phyloP scores from a whole-genome alignment of 1,140 invertebrate species.

The Drosophila sturtevanti region DNA sequence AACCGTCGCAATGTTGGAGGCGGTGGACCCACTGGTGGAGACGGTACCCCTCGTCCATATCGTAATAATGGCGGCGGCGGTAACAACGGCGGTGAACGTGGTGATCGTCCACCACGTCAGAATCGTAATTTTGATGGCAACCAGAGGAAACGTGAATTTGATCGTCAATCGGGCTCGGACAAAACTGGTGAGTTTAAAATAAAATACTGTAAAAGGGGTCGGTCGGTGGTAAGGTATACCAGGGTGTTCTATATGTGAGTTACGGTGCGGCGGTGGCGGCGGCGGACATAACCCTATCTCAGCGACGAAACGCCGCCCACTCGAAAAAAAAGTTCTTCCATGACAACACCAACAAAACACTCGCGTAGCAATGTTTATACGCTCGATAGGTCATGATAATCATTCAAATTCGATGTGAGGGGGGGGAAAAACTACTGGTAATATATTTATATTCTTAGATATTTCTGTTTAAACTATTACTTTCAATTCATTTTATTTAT shows the following conservation, averaged over 20 bases:
- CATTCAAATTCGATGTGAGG: neutral
- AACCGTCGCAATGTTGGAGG: conserved; percentile 86
- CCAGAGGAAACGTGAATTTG: conserved; percentile 92
- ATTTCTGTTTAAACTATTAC: too few species aligned
- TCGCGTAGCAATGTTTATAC: conserved; percentile 21
- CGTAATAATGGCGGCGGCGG: conserved; percentile 38
- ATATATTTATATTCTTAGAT: too few species aligned
- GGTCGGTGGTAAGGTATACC: neutral
- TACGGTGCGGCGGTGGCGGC: neutral
- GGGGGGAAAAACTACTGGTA: neutral
- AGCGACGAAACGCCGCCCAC: conserved; percentile 12
- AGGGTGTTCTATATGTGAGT: neutral
- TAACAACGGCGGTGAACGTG: conserved; percentile 38
- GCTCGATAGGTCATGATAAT: neutral
- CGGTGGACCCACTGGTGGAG: conserved; percentile 83
- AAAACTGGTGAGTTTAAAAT: conserved; percentile 93
- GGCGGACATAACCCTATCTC: conserved; percentile 31
- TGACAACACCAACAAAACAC: conserved; percentile 29
- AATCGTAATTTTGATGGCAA: conserved; percentile 87
- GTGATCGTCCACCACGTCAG: conserved; percentile 79
- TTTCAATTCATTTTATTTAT: too few species aligned
- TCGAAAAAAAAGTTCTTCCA: conserved; percentile 25
- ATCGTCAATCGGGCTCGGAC: conserved; percentile 96
- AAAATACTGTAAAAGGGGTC: neutral
- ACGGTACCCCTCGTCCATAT: conserved; percentile 83